Conservation (phyloP, 2,797 vertebrate species). For the Arctocebus calabarensis region DNA sequence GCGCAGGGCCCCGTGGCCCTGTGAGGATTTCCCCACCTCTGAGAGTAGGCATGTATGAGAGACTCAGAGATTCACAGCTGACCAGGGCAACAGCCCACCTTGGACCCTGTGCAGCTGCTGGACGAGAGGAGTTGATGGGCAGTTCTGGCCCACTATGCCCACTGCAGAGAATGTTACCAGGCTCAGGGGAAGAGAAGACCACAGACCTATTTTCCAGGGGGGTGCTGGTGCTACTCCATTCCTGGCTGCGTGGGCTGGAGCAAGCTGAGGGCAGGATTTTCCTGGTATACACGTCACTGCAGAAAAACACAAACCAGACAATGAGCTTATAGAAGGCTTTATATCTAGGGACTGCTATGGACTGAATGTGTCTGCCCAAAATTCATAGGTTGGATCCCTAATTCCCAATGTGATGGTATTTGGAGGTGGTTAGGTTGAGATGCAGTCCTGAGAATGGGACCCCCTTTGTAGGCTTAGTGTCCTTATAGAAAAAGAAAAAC, state of each 20-base stretch:
- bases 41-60: not conserved
- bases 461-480: not conserved
- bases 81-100: not conserved
- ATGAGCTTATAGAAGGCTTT: not conserved
- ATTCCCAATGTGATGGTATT: too few relatives aligned
- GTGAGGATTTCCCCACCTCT: not conserved
- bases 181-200: not conserved
- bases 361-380: not conserved
- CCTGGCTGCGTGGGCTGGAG: not conserved
- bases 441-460: not conserved
- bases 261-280: not conserved
- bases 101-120: not conserved
- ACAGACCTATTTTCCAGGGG: not conserved
- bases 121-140: not conserved
- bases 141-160: rapidly evolving
- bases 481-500: not conserved
- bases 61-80: not conserved
- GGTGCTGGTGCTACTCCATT: not conserved
- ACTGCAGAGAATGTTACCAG: not conserved
- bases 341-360: not conserved
- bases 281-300: not conserved
- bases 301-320: not conserved
- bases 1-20: rapidly evolving
- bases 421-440: not conserved
- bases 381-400: not conserved